These are phyloP conservation scores for Cromileptes altivelis DNA, from an alignment of 2,113 vertebrate species.

Conservation along the genomic window DNA sequence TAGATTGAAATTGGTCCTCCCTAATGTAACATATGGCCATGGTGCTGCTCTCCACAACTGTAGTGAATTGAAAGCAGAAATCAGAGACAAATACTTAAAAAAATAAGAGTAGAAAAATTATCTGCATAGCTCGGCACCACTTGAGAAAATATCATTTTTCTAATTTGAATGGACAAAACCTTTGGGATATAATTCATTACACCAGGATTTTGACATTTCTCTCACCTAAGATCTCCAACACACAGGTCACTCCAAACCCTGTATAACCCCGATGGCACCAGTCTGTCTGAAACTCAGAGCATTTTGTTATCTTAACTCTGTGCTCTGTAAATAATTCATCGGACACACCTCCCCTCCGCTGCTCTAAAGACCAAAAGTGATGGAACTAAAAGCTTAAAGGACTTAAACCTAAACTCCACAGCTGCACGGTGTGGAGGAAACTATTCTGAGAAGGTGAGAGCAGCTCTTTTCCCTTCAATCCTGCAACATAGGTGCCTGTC, in stretches of 20 bases:
- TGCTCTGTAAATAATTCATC: conserved; percentile 74
- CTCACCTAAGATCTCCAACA: not conserved
- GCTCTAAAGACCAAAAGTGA: conserved; percentile 56
- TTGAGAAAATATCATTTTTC: not conserved
- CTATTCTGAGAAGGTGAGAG: conserved; percentile 37
- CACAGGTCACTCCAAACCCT: conserved; percentile 25
- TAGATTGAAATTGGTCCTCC: too few relatives aligned
- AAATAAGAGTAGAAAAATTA: not conserved
- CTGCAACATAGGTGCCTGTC: conserved; percentile 7
- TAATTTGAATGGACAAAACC: not conserved
- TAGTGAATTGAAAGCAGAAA: not conserved
- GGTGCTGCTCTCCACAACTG: not conserved
- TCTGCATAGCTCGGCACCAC: not conserved
- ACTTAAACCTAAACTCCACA: conserved; percentile 41
- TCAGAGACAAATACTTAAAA: not conserved
- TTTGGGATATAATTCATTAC: not conserved
- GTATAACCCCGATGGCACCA: conserved; percentile 49
- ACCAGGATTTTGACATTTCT: not conserved
- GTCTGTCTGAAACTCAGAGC: conserved; percentile 58
- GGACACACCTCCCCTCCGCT: conserved; percentile 34
- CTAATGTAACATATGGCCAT: too few relatives aligned
- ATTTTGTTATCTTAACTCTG: conserved; percentile 73
- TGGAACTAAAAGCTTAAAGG: conserved; percentile 67
- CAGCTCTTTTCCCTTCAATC: conserved; percentile 15
- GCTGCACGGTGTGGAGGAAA: conserved; percentile 32